phyloP scores from a whole-genome alignment of 1,140 invertebrate genomes.

The Hestina assimilis region DNA sequence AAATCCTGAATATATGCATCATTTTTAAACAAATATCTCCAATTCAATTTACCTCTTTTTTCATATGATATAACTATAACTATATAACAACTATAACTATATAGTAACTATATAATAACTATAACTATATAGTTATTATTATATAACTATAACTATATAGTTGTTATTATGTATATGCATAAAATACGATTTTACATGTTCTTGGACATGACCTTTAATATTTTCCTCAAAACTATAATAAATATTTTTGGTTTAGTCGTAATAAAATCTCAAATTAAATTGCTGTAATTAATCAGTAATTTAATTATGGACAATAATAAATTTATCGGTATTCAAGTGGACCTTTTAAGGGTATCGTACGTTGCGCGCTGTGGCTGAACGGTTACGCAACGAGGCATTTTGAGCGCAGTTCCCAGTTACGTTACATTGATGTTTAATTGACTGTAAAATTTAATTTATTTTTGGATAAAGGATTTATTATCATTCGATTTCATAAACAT shows the following conservation, averaged over 20 bases:
- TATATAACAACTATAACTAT: too few relatives aligned
- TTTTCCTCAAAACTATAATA: too few relatives aligned
- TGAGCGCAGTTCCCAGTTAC: slow-evolving; percentile 29
- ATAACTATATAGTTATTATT: too few relatives aligned
- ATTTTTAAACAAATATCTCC: too few relatives aligned
- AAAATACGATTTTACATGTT: too few relatives aligned
- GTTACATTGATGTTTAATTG: slow-evolving; percentile 40
- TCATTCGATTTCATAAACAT: background rate
- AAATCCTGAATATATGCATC: slow-evolving; percentile 73
- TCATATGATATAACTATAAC: too few relatives aligned
- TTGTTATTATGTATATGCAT: too few relatives aligned
- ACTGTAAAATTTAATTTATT: slow-evolving; percentile 34
- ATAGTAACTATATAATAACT: too few relatives aligned
- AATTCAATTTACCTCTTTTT: too few relatives aligned
- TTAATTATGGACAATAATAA: slow-evolving; percentile 7
- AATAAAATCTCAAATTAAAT: background rate
- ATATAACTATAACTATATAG: too few relatives aligned
- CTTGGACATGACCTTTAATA: too few relatives aligned
- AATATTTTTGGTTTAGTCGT: too few relatives aligned
- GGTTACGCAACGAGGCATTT: slow-evolving; percentile 36
- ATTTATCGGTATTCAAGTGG: slow-evolving; percentile 7
- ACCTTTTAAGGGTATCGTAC: slow-evolving; percentile 13
- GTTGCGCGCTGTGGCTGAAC: slow-evolving; percentile 21
- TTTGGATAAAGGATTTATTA: slow-evolving; percentile 3
- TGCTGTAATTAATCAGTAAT: background rate